Evolutionary conservation across 1,140 invertebrate species (phyloP).

Genomic region (Drosophila pseudoobscura): DNA sequence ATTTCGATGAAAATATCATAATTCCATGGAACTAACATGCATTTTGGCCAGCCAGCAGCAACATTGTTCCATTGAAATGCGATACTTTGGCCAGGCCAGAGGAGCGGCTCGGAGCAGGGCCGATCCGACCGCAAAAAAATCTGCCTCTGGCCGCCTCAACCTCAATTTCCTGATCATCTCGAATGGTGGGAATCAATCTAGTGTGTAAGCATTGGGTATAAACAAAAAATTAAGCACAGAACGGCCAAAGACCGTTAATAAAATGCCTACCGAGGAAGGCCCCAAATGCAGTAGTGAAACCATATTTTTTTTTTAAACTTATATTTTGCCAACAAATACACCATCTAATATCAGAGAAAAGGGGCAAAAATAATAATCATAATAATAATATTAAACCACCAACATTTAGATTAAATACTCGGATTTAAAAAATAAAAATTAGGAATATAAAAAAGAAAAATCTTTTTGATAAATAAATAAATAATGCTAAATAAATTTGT

Average conservation of each 20-base stretch:
- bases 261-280: too few species aligned
- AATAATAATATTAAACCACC: too few species aligned
- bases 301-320: too few species aligned
- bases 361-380: too few species aligned
- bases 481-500: too few species aligned
- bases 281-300: too few species aligned
- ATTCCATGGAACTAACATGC: conserved; percentile 77
- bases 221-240: conserved; percentile 73
- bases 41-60: conserved; percentile 41
- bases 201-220: conserved; percentile 71
- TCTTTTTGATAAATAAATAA: too few species aligned
- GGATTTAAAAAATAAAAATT: too few species aligned
- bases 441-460: too few species aligned
- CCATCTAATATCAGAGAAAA: too few species aligned
- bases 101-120: not conserved
- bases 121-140: conserved; percentile 41
- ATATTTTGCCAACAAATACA: too few species aligned
- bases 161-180: conserved; percentile 45
- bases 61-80: conserved; percentile 71
- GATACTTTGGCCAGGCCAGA: conserved; percentile 61
- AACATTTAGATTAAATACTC: too few species aligned
- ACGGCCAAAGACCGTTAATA: not conserved
- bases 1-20: conserved; percentile 78
- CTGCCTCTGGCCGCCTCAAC: conserved; percentile 43
- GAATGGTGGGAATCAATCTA: conserved; percentile 56